phyloP scores from a whole-genome alignment of 2,113 vertebrate genomes.

The Saccopteryx leptura region DNA sequence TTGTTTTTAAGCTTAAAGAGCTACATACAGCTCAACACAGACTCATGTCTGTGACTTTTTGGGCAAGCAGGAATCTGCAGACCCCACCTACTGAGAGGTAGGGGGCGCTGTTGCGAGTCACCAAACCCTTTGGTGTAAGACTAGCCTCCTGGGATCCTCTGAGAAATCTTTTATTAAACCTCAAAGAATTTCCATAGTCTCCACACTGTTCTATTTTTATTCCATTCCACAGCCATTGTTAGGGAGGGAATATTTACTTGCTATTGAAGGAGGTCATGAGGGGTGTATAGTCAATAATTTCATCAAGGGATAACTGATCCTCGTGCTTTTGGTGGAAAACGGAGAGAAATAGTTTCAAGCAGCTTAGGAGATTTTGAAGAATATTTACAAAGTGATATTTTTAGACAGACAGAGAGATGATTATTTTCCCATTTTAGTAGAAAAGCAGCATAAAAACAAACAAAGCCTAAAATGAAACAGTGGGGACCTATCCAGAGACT shows the following conservation, averaged over 20 bases:
- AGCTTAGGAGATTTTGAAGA: constrained; percentile 74
- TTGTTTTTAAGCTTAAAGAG: background rate
- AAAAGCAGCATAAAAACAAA: constrained; percentile 60
- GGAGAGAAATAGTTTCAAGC: constrained; percentile 59
- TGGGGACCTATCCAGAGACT: background rate
- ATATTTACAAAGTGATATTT: constrained; percentile 79
- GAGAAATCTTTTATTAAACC: constrained; percentile 55
- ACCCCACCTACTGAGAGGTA: background rate
- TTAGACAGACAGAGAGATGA: constrained; percentile 70
- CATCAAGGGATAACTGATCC: constrained; percentile 77
- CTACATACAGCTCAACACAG: background rate
- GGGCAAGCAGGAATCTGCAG: background rate
- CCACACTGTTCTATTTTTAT: constrained; percentile 35
- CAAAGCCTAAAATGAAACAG: constrained; percentile 47
- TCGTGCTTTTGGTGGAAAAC: constrained; percentile 60
- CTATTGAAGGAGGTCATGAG: constrained; percentile 50
- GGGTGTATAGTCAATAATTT: constrained; percentile 73
- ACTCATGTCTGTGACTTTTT: no score
- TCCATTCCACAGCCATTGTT: constrained; percentile 59
- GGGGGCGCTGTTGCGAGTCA: background rate
- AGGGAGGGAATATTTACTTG: constrained; percentile 75
- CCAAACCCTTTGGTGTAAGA: background rate
- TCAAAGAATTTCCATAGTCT: constrained; percentile 55
- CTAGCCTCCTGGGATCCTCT: background rate
- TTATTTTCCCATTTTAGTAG: constrained; percentile 65